phyloP scores from a whole-genome alignment of 2,113 vertebrate genomes.

The Oryzias celebensis region DNA sequence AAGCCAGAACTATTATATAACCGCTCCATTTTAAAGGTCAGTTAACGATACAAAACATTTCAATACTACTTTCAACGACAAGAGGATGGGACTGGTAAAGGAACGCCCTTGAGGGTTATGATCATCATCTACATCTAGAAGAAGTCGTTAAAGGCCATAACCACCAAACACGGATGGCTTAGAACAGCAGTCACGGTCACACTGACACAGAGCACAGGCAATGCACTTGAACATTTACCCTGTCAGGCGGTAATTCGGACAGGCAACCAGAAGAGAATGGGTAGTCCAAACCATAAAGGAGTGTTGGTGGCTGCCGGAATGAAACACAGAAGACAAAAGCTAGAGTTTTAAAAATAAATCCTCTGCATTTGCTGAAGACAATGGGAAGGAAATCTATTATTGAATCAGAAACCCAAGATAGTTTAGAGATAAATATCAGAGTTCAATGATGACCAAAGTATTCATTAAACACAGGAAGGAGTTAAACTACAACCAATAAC shows the following conservation, averaged over 20 bases:
- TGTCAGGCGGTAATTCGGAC: slow-evolving; percentile 76
- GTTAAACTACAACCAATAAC: no score
- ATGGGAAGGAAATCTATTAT: slow-evolving; percentile 7
- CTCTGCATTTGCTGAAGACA: slow-evolving; percentile 21
- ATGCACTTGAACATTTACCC: slow-evolving; percentile 75
- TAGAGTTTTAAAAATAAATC: slow-evolving; percentile 59
- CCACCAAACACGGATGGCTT: slow-evolving; percentile 33
- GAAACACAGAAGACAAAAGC: slow-evolving; percentile 69
- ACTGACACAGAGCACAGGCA: slow-evolving; percentile 63
- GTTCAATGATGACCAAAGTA: no score
- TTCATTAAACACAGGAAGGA: no score
- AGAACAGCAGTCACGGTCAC: slow-evolving; percentile 64
- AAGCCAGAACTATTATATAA: slow-evolving; percentile 1
- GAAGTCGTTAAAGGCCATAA: slow-evolving; percentile 29
- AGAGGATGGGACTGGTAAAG: slow-evolving; percentile 15
- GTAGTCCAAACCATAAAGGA: slow-evolving; percentile 80
- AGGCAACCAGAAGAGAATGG: slow-evolving; percentile 76
- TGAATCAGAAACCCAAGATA: slow-evolving; percentile 5
- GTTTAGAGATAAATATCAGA: slow-evolving; percentile 2
- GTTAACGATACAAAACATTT: slow-evolving; percentile 5
- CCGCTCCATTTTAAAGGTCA: slow-evolving; percentile 24
- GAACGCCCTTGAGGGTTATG: slow-evolving; percentile 28
- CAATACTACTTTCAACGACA: slow-evolving; percentile 1
- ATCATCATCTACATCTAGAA: slow-evolving; percentile 28
- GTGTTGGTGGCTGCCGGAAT: slow-evolving; percentile 77